Evolutionary conservation across 2,888 invertebrate genomes (phyloP), one percentile per base, ranked within the genome.

Genomic region (Ischnus inquisitorius): DNA sequence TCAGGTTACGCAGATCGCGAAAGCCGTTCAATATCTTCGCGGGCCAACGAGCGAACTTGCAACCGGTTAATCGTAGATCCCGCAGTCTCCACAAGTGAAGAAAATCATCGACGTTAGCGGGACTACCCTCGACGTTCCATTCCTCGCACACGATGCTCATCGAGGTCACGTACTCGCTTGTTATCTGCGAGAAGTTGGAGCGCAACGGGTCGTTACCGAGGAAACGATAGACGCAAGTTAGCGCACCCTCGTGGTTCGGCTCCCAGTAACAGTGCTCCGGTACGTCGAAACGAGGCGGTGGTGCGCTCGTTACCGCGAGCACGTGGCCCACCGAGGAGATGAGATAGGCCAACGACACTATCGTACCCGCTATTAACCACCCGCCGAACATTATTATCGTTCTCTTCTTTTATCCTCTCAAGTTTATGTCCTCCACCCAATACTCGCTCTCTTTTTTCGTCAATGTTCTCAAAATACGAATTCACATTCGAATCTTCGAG

Each of bases 241-340:
- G 87, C 48, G 91, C 87, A 41, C 91, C 91, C 79, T 91, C 92
- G 87, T 91, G 91, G 72, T 88, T 86, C 25, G 90, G 88, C 77
- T 93, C 92, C 97, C 97, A 97, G 92, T 97, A 96, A 91, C 98
- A 98, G 93, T 97, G 97, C 92, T 97, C 97, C 80, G 97, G 97
- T 86, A 97, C 97, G 94, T 97, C 97, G 94, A 97, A 97, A 89
- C 94, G 93, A 67, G 95, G 92, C 51, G 94, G 93, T 76, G 94
- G 93, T 43, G 94, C 92, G 80, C 93, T 93, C 86, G 92, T 91
- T 87, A 93, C 93, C 67, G 90, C 90, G 85, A 91, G 88, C 90
- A 92, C 91, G 91, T 90, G 90, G 90, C 88, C 83, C 71, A 88
- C 57, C 82, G 48, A 85, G 25, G 60, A 46, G 39, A 84, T 71